A percentile compares a stretch with the other conserved stretches of the same genome.
Conservation (phyloP, 2,797 vertebrate genomes). For the Eulemur albifrons region DNA sequence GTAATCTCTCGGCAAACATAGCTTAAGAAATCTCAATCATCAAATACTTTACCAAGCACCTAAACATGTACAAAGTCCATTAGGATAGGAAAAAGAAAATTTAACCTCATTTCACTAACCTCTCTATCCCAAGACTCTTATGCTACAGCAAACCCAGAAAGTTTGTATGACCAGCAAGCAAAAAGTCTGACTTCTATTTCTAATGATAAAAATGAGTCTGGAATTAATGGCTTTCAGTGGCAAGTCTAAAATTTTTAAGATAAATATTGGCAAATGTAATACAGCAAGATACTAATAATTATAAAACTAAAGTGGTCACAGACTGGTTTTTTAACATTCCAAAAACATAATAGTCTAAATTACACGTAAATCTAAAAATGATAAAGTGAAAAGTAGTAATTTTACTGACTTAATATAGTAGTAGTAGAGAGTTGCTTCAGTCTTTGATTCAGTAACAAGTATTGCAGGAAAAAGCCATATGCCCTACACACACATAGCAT, state of each 20-base stretch:
- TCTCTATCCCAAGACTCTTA: background rate
- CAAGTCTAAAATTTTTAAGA: constrained; percentile 25
- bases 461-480: background rate
- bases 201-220: constrained; percentile 24
- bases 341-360: background rate
- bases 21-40: background rate
- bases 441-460: background rate
- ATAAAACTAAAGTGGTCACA: background rate
- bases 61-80: background rate
- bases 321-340: background rate
- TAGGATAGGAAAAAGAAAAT: background rate
- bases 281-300: background rate
- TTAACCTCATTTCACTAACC: background rate
- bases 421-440: background rate
- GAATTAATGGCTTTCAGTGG: background rate
- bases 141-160: background rate
- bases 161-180: background rate
- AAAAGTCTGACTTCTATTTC: constrained; percentile 3
- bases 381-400: background rate
- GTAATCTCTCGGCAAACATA: background rate
- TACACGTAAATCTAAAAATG: background rate
- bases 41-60: background rate
- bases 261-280: background rate
- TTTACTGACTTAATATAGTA: background rate
- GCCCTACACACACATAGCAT: background rate